Conservation (phyloP, 2,888 invertebrate genomes). For the Eupithecia centaureata region DNA sequence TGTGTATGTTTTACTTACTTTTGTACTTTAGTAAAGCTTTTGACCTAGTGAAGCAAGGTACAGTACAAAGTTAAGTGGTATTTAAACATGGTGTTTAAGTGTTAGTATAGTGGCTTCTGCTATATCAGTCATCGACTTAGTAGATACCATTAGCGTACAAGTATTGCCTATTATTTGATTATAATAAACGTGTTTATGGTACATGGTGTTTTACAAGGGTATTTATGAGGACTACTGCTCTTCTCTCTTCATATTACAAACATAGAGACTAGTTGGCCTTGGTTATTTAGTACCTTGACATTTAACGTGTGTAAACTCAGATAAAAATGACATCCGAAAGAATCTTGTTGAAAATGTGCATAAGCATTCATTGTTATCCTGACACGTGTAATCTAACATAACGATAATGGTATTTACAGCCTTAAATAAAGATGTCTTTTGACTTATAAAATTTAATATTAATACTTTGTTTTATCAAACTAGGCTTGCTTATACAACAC, state of each 20-base stretch:
- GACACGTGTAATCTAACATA: constrained; percentile 14
- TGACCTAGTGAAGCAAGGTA: not conserved
- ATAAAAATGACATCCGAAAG: not conserved
- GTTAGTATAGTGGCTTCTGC: not conserved
- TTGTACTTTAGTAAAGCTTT: constrained; percentile 17
- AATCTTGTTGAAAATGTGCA: not conserved
- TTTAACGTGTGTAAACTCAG: not conserved
- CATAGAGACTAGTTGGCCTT: not conserved
- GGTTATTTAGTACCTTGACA: not conserved
- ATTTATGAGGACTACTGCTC: not conserved
- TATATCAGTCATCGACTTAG: not conserved
- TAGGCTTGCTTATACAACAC: constrained; percentile 40
- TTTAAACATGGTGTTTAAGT: not conserved
- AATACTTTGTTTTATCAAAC: constrained; percentile 30
- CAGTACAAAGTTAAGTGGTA: not conserved
- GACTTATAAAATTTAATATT: not conserved
- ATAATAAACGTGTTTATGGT: not conserved
- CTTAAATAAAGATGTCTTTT: constrained; percentile 1
- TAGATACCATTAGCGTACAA: not conserved
- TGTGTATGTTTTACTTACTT: constrained; percentile 43
- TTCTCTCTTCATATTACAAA: not conserved
- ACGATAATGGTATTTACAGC: constrained; percentile 3
- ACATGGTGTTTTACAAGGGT: constrained; percentile 12
- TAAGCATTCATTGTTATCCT: constrained; percentile 2
- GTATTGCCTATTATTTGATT: not conserved